Percentiles rank a stretch among this genome's conserved stretches.
phyloP scores from a whole-genome alignment of 2,113 vertebrate species.

The Prunella fulvescens region DNA sequence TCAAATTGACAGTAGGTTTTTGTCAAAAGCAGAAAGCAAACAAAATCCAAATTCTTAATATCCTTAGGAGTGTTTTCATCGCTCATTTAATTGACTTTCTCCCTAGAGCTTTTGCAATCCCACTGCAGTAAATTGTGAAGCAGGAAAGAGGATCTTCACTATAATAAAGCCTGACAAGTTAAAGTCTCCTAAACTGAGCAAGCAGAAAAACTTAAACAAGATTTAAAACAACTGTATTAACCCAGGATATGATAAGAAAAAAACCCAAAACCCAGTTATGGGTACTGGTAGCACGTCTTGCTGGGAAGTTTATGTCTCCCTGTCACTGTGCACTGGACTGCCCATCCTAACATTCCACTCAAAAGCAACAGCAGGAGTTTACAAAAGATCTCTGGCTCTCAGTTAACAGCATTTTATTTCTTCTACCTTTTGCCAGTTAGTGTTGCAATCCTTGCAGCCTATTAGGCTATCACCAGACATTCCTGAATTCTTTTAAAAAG shows the following conservation, averaged over 20 bases:
- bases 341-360: not conserved
- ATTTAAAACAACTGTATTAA: not conserved
- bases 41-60: constrained; percentile 2
- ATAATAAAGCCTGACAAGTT: constrained; percentile 13
- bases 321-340: not conserved
- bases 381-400: not conserved
- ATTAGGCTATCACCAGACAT: not conserved
- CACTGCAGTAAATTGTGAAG: not conserved
- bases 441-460: not conserved
- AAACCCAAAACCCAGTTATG: not conserved
- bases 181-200: constrained; percentile 15
- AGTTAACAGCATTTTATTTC: not conserved
- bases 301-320: not conserved
- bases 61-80: not conserved
- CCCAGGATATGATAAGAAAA: not conserved
- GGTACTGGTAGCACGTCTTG: not conserved
- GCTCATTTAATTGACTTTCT: not conserved
- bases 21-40: constrained; percentile 4
- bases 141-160: not conserved
- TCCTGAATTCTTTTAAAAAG: not conserved
- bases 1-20: not conserved
- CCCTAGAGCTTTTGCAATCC: not conserved
- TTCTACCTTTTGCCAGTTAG: not conserved
- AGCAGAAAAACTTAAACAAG: not conserved
- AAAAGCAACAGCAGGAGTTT: not conserved